Evolutionary conservation across 1,140 invertebrate genomes (phyloP), one percentile per base, ranked within the genome.

Genomic region (Drosophila subobscura): DNA sequence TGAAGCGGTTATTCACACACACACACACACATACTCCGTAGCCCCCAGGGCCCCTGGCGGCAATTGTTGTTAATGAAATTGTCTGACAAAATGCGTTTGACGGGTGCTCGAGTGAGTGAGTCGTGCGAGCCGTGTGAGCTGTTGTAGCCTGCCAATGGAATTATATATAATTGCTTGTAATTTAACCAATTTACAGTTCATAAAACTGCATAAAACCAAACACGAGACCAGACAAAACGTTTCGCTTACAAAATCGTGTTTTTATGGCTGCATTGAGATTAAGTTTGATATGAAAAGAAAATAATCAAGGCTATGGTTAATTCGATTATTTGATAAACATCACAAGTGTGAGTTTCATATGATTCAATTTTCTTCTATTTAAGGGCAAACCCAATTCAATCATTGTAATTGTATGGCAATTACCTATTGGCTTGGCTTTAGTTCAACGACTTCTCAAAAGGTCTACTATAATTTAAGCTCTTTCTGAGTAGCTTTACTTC

Each of bases 51-150:
- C 41, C 22, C 49, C 58, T 51, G 57, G 50, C 65, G 54, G 63
- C 73, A 86, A 85, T 86, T 85, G 81, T 60, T 81, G 60, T 57
- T 88, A 85, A 85, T 85, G 57, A 74, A 85, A 81, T 74, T 77
- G 73, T 85, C 73, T 71, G 72, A 61, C 68, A 86, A 81, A 85
- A 77, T 67, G 51, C 64, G 73, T 57, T 73, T 33, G 51, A 79
- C 44, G 68, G 57, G 40, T 64, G 64, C 76, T 73, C 58, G 67
- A 79, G 40, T 73, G 22, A 51, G 33, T 37, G 8, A 27, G 25
- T 27, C 4, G 33, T 37, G 33, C 12, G 33, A 37, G 33, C 10
- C 58, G 70, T 72, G 52, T 74, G 70, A 54, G 68, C 22, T 51
- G 55, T 16, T 51, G 55, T 16, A 22, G 25, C 64, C 66, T 80